Percentiles rank a stretch among this genome's conserved stretches.
phyloP scores from a whole-genome alignment of 1,140 invertebrate species.

The Pantala flavescens region DNA sequence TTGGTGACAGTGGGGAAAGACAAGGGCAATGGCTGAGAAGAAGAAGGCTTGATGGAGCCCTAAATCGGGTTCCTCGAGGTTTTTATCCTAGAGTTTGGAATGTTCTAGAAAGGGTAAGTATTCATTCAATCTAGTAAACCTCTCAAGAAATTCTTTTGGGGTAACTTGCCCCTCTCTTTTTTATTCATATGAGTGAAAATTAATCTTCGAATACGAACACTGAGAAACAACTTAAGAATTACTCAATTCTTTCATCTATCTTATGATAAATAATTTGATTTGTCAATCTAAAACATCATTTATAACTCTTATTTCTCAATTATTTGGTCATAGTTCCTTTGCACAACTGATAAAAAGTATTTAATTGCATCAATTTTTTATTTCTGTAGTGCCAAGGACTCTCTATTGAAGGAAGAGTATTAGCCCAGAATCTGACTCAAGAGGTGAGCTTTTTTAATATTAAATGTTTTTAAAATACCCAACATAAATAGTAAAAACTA shows the following conservation, averaged over 20 bases:
- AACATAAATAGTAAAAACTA: background rate
- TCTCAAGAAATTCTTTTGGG: background rate
- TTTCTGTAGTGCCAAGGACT: conserved; percentile 73
- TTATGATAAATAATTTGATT: no score
- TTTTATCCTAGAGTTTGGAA: conserved; percentile 94
- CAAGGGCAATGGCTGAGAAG: conserved; percentile 96
- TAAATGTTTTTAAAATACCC: background rate
- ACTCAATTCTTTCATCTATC: no score
- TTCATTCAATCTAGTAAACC: conserved; percentile 12
- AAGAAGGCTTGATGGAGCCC: conserved; percentile 84
- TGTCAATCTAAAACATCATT: no score
- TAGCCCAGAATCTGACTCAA: conserved; percentile 82
- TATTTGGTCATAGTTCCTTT: no score
- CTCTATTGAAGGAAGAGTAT: conserved; percentile 76
- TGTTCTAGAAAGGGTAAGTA: conserved; percentile 69
- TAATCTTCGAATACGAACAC: no score
- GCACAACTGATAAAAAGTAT: no score
- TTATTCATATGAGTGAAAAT: no score
- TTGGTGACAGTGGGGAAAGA: conserved; percentile 53
- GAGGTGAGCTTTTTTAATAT: conserved; percentile 44
- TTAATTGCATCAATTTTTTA: conserved; percentile 16
- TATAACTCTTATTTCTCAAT: no score
- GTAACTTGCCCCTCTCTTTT: no score
- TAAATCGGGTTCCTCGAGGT: conserved; percentile 91
- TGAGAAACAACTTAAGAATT: no score